Percentiles rank a stretch among this genome's conserved stretches.
Conservation (phyloP, 2,797 vertebrate species). For the Cryptoprocta ferox region DNA sequence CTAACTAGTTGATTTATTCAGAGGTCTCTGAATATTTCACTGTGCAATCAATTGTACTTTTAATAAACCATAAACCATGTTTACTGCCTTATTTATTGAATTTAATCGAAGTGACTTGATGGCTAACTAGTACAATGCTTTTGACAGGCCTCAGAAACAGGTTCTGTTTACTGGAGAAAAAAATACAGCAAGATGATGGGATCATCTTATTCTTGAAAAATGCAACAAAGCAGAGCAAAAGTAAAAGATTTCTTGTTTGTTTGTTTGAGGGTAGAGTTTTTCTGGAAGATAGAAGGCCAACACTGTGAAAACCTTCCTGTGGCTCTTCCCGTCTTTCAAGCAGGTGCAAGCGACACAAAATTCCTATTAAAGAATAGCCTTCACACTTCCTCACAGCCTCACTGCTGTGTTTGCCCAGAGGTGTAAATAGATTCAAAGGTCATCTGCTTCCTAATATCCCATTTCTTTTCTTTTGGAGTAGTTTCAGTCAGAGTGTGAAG, state of each 20-base stretch:
- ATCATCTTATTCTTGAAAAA: conserved; percentile 56
- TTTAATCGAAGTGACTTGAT: conserved; percentile 66
- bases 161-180: conserved; percentile 14
- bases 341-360: conserved; percentile 24
- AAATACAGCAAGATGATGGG: conserved; percentile 28
- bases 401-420: conserved; percentile 69
- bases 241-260: conserved; percentile 6
- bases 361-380: conserved; percentile 67
- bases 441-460: conserved; percentile 80
- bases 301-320: conserved; percentile 51
- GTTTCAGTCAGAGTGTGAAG: conserved; percentile 77
- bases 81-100: conserved; percentile 70
- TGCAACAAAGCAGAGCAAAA: conserved; percentile 45
- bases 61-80: conserved; percentile 77
- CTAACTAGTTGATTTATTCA: conserved; percentile 76
- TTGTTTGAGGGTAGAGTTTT: conserved; percentile 34
- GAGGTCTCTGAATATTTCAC: conserved; percentile 73
- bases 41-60: conserved; percentile 73
- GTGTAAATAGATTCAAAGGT: conserved; percentile 79
- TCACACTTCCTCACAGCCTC: conserved; percentile 36
- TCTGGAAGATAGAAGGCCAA: conserved; percentile 15
- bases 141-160: not conserved
- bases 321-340: conserved; percentile 60
- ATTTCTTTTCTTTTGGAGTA: conserved; percentile 71
- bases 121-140: conserved; percentile 31